A percentile compares a stretch with the other conserved stretches of the same genome.
These are phyloP conservation scores for Miichthys miiuy DNA, from an alignment of 2,797 vertebrate genomes.

Conservation along the genomic window DNA sequence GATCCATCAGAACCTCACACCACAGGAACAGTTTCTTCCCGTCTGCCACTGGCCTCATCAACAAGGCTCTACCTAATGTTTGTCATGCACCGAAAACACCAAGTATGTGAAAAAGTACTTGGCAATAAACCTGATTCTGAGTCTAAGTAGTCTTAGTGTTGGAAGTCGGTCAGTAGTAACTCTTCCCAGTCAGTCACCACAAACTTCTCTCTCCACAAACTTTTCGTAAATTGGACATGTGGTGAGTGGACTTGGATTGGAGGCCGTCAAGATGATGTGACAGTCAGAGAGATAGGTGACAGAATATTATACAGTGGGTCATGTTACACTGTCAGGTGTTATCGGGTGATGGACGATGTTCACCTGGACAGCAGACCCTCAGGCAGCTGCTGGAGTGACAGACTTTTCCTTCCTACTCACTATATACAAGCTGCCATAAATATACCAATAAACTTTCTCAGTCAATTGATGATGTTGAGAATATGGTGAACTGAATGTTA, in stretches of 20 bases:
- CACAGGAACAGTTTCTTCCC: no score
- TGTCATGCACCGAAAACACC: no score
- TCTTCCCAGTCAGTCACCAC: not conserved
- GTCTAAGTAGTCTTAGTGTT: not conserved
- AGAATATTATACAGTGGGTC: not conserved
- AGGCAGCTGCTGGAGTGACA: not conserved
- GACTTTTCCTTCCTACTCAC: not conserved
- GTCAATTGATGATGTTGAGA: not conserved
- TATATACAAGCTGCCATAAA: not conserved
- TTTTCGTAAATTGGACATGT: no score
- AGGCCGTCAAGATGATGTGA: not conserved
- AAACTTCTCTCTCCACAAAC: not conserved
- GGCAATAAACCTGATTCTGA: no score
- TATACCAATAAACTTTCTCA: not conserved
- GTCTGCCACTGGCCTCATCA: no score
- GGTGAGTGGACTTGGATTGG: no score
- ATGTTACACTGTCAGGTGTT: not conserved
- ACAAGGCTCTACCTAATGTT: no score
- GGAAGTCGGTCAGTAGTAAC: not conserved
- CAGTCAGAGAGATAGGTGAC: not conserved
- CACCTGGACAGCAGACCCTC: not conserved
- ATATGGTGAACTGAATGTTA: not conserved
- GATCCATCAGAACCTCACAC: no score
- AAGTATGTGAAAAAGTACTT: no score
- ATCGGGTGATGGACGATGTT: not conserved